These are phyloP conservation scores for Drosophila eohydei DNA, from an alignment of 2,888 invertebrate species.

Conservation along the genomic window DNA sequence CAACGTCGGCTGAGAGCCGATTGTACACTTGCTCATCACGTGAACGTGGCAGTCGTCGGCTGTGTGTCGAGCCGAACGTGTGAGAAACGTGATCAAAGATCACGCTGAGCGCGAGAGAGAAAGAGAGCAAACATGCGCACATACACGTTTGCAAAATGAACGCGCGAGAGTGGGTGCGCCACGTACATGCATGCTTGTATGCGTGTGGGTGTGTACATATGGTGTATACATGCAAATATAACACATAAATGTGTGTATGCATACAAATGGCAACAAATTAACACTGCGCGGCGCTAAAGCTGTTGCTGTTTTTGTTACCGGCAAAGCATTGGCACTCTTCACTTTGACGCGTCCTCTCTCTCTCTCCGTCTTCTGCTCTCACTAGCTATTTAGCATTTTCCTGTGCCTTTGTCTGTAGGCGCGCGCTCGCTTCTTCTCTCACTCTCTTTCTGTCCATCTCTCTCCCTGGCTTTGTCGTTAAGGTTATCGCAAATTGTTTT, in stretches of 20 bases:
- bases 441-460: neutral
- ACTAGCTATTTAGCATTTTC: slow-evolving; percentile 13
- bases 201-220: neutral
- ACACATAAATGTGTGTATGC: slow-evolving; percentile 12
- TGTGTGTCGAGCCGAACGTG: slow-evolving; percentile 68
- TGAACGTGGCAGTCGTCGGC: slow-evolving; percentile 72
- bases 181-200: slow-evolving; percentile 3
- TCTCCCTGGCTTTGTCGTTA: slow-evolving; percentile 33
- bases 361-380: neutral
- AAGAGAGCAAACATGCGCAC: neutral
- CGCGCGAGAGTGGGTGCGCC: slow-evolving; percentile 45
- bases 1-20: slow-evolving; percentile 48
- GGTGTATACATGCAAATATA: neutral
- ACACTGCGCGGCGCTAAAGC: slow-evolving; percentile 68
- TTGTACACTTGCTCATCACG: slow-evolving; percentile 78
- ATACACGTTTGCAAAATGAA: slow-evolving; percentile 1
- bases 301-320: slow-evolving; percentile 46
- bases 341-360: slow-evolving; percentile 29
- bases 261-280: slow-evolving; percentile 74
- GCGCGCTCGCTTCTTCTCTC: slow-evolving; percentile 1
- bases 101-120: slow-evolving; percentile 40
- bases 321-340: slow-evolving; percentile 33
- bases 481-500: slow-evolving; percentile 72
- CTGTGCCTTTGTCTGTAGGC: slow-evolving; percentile 3
- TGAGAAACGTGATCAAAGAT: slow-evolving; percentile 81